A percentile compares a stretch with the other conserved stretches of the same genome.
Evolutionary conservation across 2,888 invertebrate species (phyloP).

Genomic region (Mesopsocus fuscifrons): DNA sequence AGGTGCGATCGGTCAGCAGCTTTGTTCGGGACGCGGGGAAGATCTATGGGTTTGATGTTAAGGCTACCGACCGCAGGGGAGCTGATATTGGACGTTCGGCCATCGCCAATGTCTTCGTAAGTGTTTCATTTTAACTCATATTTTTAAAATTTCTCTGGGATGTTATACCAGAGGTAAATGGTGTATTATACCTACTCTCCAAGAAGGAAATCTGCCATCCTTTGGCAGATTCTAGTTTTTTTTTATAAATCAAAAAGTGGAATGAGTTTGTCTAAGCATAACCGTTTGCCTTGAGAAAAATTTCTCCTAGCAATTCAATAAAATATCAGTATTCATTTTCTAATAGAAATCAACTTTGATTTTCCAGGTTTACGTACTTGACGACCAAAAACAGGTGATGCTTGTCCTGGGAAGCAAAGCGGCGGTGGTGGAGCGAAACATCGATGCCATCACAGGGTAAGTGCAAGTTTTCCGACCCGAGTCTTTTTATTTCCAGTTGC

Average conservation of each 20-base stretch:
- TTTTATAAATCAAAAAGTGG: neutral
- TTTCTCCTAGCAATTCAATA: too few relatives aligned
- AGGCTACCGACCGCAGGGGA: conserved; percentile 64
- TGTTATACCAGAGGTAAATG: neutral
- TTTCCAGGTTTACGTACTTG: conserved; percentile 55
- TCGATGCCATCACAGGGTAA: conserved; percentile 47
- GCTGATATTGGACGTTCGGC: conserved; percentile 66
- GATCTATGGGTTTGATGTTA: conserved; percentile 72
- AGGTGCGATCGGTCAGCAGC: conserved; percentile 49
- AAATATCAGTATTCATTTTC: too few relatives aligned
- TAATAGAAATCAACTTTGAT: too few relatives aligned
- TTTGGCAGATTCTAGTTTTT: neutral
- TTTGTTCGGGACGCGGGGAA: conserved; percentile 49
- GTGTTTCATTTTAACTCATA: conserved; percentile 23
- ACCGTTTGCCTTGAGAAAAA: too few relatives aligned
- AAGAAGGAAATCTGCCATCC: too few relatives aligned
- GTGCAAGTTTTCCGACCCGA: conserved; percentile 19
- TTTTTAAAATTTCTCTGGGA: neutral
- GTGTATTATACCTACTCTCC: neutral
- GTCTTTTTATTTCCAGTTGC: neutral
- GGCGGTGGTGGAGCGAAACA: conserved; percentile 48
- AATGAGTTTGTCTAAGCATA: too few relatives aligned
- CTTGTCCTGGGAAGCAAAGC: conserved; percentile 59
- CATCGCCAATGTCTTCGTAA: conserved; percentile 69
- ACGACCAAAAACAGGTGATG: conserved; percentile 61